phyloP scores from a whole-genome alignment of 2,113 vertebrate species.

The Columbina picui region DNA sequence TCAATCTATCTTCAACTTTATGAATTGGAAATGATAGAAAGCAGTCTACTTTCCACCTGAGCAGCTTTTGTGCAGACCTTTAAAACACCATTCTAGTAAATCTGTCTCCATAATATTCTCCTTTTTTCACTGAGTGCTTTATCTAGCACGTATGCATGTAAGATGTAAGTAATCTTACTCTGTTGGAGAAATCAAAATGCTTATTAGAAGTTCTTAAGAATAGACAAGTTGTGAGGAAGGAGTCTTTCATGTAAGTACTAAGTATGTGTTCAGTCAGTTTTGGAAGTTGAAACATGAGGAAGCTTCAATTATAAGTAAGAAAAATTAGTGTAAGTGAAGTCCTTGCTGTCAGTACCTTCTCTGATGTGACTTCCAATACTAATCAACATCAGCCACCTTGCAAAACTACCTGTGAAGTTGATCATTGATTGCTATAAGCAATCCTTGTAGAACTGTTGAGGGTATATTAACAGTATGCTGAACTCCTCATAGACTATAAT shows the following conservation, averaged over 20 bases:
- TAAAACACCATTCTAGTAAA: not conserved
- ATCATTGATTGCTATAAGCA: not conserved
- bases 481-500: not conserved
- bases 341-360: not conserved
- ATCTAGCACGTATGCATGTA: not conserved
- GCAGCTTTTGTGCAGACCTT: not conserved
- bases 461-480: not conserved
- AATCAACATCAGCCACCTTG: not conserved
- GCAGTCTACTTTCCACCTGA: not conserved
- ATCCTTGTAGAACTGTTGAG: not conserved
- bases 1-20: not conserved
- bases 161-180: not conserved
- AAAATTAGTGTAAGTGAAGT: not conserved
- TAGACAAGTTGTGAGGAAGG: not conserved
- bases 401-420: not conserved
- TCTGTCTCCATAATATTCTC: not conserved
- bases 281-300: not conserved
- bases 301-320: not conserved
- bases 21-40: not conserved
- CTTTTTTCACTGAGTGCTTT: not conserved
- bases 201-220: not conserved
- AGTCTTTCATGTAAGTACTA: not conserved
- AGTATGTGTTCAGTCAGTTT: not conserved
- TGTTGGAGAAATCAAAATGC: not conserved
- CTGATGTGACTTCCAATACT: not conserved